Evolutionary conservation across 2,113 vertebrate genomes (phyloP), one percentile per base, ranked within the genome.

Genomic region (Cinclus mexicanus): DNA sequence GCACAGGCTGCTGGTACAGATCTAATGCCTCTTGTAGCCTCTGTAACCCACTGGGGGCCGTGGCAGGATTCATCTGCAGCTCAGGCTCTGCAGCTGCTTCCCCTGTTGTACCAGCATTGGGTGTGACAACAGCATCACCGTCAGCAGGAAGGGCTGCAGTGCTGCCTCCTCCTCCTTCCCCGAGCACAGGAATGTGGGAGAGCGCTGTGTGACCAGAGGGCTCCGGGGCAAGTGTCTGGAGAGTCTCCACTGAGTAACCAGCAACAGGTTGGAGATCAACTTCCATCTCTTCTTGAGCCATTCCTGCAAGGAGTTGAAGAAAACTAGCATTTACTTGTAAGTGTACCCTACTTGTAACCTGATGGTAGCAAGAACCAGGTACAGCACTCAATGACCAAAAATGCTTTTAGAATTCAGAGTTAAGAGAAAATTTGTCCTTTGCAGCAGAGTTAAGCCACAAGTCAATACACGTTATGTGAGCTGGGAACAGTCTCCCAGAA

Each of bases 221-320:
- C 41, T 93, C 96, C 1, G 9, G 7, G 29, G 79, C 21, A 77
- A 47, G 23, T 0, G 11, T 44, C 22, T 14, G 28, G 3, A 61
- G 55, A 20, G 60, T 64, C 47, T 83, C 84, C 7, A 69, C n/a
- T 6, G 56, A 39, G 39, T 71, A 87, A 35, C 16, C 65, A 41
- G 70, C 70, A 8, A 53, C 95, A 3, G 81, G 20, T 0, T 97
- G 97, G 57, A 98, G 72, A 80, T 99, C 98, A 53, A 98, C 96
- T 68, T 99, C 98, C 98, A 99, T 99, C 95, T 98, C 97, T 95
- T 99, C 99, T 83, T 98, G 91, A 79, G 97, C 96, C 98, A 98
- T 98, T 85, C 81, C 98, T 97, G 84, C 37, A 81, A 79, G 67
- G 44, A 94, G 53, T 21, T 24, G 31, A 93, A 93, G 78, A 82